Evolutionary conservation across 2,113 vertebrate species (phyloP).

Genomic region (Oophaga pumilio): DNA sequence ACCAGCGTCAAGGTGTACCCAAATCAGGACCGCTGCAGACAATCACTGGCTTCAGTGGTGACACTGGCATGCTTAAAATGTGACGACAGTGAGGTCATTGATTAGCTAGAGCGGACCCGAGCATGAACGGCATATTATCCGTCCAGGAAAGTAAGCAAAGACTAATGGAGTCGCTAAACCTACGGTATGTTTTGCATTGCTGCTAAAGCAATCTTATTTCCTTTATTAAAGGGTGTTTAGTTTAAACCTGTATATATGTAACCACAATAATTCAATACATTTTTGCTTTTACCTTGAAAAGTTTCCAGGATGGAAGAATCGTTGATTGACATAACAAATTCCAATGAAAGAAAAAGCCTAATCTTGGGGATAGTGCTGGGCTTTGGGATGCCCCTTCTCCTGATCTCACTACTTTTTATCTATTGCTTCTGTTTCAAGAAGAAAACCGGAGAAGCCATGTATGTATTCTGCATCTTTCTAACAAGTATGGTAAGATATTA

Average conservation of each 20-base stretch:
- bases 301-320: not conserved
- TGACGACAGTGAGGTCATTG: too few species aligned
- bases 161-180: too few species aligned
- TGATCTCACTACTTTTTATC: conserved; percentile 69
- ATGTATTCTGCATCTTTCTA: conserved; percentile 60
- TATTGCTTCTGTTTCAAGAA: conserved; percentile 71
- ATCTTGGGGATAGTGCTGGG: conserved; percentile 78
- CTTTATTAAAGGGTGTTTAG: not conserved
- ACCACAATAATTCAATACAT: not conserved
- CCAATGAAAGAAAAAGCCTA: conserved; percentile 60
- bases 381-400: conserved; percentile 75
- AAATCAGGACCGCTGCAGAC: too few species aligned
- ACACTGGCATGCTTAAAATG: too few species aligned
- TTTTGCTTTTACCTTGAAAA: not conserved
- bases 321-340: not conserved
- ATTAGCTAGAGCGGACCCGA: too few species aligned
- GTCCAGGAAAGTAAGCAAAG: too few species aligned
- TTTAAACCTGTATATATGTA: too few species aligned
- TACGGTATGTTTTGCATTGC: too few species aligned
- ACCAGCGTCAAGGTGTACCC: too few species aligned
- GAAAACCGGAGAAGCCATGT: conserved; percentile 73
- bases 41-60: too few species aligned
- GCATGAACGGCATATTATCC: too few species aligned
- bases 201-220: too few species aligned
- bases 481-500: not conserved